Percentiles rank a stretch among this genome's conserved stretches.
phyloP scores from a whole-genome alignment of 2,888 invertebrate genomes.

The Caenorhabditis becei region DNA sequence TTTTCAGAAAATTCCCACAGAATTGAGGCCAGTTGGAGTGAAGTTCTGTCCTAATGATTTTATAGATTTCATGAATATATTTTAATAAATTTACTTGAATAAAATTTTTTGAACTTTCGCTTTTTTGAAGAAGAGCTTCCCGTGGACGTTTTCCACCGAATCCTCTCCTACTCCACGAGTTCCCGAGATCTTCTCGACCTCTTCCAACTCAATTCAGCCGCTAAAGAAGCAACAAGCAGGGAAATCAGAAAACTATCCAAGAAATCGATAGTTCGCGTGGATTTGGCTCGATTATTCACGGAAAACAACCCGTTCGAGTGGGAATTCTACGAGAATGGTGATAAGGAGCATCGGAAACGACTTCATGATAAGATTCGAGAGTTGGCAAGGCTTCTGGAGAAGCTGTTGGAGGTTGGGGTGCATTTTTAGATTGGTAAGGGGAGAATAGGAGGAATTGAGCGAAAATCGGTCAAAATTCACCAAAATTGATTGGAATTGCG shows the following conservation, averaged over 20 bases:
- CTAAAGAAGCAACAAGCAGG: not conserved
- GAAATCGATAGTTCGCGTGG: constrained; percentile 23
- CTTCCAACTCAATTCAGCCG: constrained; percentile 14
- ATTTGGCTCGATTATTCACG: constrained; percentile 34
- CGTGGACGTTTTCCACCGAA: constrained; percentile 36
- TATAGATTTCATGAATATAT: too few relatives aligned
- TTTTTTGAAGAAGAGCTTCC: constrained; percentile 30
- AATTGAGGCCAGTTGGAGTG: too few relatives aligned
- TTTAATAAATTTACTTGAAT: too few relatives aligned
- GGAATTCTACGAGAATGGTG: constrained; percentile 30
- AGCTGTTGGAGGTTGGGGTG: constrained; percentile 16
- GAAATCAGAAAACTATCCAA: constrained; percentile 29
- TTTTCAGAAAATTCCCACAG: too few relatives aligned
- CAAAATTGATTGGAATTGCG: too few relatives aligned
- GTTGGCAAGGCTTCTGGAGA: constrained; percentile 41
- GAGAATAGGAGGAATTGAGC: too few relatives aligned
- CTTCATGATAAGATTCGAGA: constrained; percentile 49
- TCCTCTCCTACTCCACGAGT: constrained; percentile 30
- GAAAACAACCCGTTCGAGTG: constrained; percentile 32
- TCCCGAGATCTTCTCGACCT: constrained; percentile 29
- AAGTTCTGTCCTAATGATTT: too few relatives aligned
- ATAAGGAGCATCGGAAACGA: constrained; percentile 9
- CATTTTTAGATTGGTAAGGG: constrained; percentile 24
- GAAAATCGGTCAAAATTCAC: too few relatives aligned
- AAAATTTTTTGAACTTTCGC: too few relatives aligned